Evolutionary conservation across 2,113 vertebrate genomes (phyloP), one percentile per base, ranked within the genome.

Genomic region (Callocephalon fimbriatum): DNA sequence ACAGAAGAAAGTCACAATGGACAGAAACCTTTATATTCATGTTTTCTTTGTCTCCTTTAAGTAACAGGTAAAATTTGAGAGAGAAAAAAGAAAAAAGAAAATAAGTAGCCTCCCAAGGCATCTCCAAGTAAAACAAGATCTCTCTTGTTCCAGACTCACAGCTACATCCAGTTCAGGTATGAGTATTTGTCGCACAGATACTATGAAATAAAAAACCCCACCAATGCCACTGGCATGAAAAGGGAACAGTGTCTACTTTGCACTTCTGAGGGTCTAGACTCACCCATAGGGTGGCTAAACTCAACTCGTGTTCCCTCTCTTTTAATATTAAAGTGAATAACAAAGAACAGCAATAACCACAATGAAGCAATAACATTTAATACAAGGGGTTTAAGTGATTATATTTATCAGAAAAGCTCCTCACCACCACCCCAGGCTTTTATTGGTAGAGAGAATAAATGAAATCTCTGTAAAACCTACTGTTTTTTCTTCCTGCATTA

Each of bases 261-360:
- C 54, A 63, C 35, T 45, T 81, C 67, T 63, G 23, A 81, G 22
- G 38, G 27, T 81, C 42, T 16, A 63, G 38, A 27, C 26, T 67
- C 67, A 81, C 1, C 4, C 6, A 38, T 0, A 73, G 14, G 16
- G 11, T 74, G 32, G 15, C 12, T 54, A 77, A 54, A 20, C 38
- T 54, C 4, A 3, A 73, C 12, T 72, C 1, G 0, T 2, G 1
- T 45, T 88, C 37, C 26, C 23, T 75, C 53, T 51, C 0, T 2
- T 18, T 80, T 35, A 35, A 58, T 58, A 58, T 86, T 82, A 50
- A 86, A 67, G 71, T 0, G 0, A 88, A 90, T 42, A 25, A 20
- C 3, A 9, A 51, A 72, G 59, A 92, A 70, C 42, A 86, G 48
- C 26, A 92, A 35, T 70, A 88, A 93, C 29, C 2, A 6, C 38